Conservation (phyloP, 2,888 invertebrate genomes). For the Ichneumoninae sp. region DNA sequence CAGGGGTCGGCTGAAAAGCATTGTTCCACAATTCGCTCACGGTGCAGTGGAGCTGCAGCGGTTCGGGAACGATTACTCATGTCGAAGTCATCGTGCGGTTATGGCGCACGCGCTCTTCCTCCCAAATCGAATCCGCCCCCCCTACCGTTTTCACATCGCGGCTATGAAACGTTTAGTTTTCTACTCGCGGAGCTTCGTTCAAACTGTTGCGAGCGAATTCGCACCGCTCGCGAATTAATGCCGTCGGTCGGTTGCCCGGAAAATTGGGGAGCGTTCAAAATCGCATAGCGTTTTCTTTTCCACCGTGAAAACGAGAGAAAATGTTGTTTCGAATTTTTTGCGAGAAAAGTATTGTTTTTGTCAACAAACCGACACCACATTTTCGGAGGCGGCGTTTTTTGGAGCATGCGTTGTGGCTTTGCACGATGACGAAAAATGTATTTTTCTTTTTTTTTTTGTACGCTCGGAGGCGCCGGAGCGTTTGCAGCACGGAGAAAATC, state of each 20-base stretch:
- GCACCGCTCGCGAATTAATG: background rate
- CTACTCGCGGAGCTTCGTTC: background rate
- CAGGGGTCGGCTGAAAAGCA: constrained; percentile 38
- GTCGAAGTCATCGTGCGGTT: constrained; percentile 61
- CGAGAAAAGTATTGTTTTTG: too few relatives aligned
- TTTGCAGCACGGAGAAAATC: constrained; percentile 8
- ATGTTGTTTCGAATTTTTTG: background rate
- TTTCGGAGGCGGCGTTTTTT: background rate
- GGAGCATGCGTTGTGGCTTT: background rate
- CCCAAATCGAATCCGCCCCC: background rate
- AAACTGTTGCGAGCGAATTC: constrained; percentile 1
- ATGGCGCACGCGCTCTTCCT: constrained; percentile 12
- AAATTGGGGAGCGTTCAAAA: background rate
- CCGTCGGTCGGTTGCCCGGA: background rate
- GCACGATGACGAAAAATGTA: background rate
- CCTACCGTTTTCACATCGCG: background rate
- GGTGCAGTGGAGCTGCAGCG: constrained; percentile 46
- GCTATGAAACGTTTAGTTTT: background rate
- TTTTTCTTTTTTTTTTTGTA: background rate
- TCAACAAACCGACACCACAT: too few relatives aligned
- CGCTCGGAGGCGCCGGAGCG: background rate
- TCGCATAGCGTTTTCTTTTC: background rate
- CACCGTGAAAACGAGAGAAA: background rate
- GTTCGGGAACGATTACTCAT: constrained; percentile 62
- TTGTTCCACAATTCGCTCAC: constrained; percentile 63